phyloP scores from a whole-genome alignment of 2,797 vertebrate species.

The Amblyopsis hoosieri region DNA sequence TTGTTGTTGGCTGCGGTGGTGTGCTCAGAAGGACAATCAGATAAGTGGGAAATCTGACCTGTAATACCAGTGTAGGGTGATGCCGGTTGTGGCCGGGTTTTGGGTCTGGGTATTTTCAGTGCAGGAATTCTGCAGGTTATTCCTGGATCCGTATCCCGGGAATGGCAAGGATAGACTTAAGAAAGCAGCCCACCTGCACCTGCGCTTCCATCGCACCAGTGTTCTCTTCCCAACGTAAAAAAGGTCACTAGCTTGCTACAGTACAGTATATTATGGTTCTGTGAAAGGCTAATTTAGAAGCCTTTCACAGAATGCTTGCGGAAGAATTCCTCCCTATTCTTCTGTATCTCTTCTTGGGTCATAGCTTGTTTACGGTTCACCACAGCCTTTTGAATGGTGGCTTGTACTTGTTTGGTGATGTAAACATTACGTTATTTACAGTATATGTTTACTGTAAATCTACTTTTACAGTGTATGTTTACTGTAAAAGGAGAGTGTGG shows the following conservation, averaged over 20 bases:
- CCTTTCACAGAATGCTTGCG: conserved; percentile 71
- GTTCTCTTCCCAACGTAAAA: conserved; percentile 29
- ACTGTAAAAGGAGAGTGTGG: too few relatives aligned
- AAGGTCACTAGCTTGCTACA: conserved; percentile 22
- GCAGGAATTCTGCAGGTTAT: conserved; percentile 66
- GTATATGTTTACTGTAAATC: too few relatives aligned
- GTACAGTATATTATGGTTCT: not conserved
- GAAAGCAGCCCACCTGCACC: conserved; percentile 42
- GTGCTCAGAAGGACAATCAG: conserved; percentile 60
- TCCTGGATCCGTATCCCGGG: conserved; percentile 52
- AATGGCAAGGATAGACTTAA: conserved; percentile 40
- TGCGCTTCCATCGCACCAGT: conserved; percentile 7
- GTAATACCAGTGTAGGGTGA: conserved; percentile 47
- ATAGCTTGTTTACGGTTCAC: conserved; percentile 83
- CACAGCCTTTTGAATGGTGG: conserved; percentile 54
- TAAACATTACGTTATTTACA: too few relatives aligned
- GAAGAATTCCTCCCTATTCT: conserved; percentile 88
- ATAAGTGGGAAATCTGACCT: conserved; percentile 59
- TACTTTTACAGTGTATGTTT: too few relatives aligned
- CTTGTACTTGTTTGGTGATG: not conserved
- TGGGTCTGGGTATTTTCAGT: conserved; percentile 65
- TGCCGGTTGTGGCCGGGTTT: conserved; percentile 23
- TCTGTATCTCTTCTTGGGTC: conserved; percentile 87
- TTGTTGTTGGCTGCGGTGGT: conserved; percentile 30
- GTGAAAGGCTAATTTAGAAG: too few relatives aligned